These are phyloP conservation scores for Oreochromis spilurus DNA, from an alignment of 2,113 vertebrate species.

Conservation along the genomic window DNA sequence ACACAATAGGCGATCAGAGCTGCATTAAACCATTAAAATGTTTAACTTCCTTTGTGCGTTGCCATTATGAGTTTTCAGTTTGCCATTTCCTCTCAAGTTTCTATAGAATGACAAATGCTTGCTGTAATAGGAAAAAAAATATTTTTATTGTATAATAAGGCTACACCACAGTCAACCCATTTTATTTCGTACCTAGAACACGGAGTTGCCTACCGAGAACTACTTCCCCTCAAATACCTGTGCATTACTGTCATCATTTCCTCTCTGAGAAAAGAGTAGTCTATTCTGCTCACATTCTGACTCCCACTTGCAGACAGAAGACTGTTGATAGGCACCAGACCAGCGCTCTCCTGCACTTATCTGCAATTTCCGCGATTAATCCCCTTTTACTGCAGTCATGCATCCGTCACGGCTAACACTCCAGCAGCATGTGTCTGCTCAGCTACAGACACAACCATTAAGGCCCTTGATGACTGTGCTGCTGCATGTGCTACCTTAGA, in stretches of 20 bases:
- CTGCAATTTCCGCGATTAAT: conserved; percentile 63
- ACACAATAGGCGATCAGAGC: not conserved
- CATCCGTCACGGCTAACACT: conserved; percentile 42
- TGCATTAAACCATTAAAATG: not conserved
- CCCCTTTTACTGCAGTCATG: conserved; percentile 52
- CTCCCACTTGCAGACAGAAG: conserved; percentile 40
- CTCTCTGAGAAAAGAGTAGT: conserved; percentile 37
- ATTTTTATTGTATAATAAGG: not conserved
- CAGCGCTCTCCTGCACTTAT: conserved; percentile 55
- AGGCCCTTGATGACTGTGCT: not conserved
- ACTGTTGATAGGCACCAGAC: conserved; percentile 49
- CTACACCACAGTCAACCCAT: not conserved
- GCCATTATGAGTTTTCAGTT: not conserved
- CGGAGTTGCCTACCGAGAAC: conserved; percentile 15
- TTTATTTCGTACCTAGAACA: conserved; percentile 14
- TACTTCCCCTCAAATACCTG: conserved; percentile 36
- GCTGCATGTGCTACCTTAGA: not conserved
- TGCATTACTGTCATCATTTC: conserved; percentile 47
- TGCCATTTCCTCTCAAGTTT: not conserved
- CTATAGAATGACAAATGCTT: not conserved
- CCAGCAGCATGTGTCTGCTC: conserved; percentile 36
- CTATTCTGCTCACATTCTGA: conserved; percentile 38
- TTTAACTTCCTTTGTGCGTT: not conserved
- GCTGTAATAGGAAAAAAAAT: not conserved
- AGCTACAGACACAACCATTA: conserved; percentile 20